These are phyloP conservation scores for Ctenicera cuprea DNA, from an alignment of 2,888 invertebrate species.

Conservation along the genomic window DNA sequence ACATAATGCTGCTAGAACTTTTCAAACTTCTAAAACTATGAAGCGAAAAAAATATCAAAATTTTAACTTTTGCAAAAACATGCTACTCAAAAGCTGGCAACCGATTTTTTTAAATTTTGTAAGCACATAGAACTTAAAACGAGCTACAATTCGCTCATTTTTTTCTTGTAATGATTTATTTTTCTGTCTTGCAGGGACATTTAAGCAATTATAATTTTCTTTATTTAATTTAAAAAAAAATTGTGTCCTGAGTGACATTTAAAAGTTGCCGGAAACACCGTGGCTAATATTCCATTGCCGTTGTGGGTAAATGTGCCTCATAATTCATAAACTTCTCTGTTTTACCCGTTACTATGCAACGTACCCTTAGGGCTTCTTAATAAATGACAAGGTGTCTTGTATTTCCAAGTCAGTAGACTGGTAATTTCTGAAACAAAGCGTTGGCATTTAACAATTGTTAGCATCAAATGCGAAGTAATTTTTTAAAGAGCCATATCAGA, in stretches of 20 bases:
- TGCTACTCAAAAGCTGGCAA: no score
- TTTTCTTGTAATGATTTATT: no score
- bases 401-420: constrained; percentile 1
- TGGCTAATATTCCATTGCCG: constrained; percentile 12
- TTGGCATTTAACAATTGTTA: constrained; percentile 21
- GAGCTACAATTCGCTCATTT: no score
- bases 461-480: constrained; percentile 8
- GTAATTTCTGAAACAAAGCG: constrained; percentile 20
- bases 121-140: no score
- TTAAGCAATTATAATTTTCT: no score
- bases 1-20: no score
- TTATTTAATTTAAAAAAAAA: no score
- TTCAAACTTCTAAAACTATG: no score
- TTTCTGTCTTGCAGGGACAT: no score
- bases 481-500: constrained; percentile 6
- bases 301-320: neutral
- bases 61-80: no score
- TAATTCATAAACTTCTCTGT: constrained; percentile 4
- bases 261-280: neutral
- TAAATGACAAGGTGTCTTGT: constrained; percentile 25
- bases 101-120: no score
- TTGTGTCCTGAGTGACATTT: constrained; percentile 11
- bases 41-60: no score
- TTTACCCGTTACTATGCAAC: neutral
- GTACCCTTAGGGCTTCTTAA: constrained; percentile 12